Base-by-base conservation (phyloP, 2,888 invertebrate genomes). In the Argyra leucocephala region DNA sequence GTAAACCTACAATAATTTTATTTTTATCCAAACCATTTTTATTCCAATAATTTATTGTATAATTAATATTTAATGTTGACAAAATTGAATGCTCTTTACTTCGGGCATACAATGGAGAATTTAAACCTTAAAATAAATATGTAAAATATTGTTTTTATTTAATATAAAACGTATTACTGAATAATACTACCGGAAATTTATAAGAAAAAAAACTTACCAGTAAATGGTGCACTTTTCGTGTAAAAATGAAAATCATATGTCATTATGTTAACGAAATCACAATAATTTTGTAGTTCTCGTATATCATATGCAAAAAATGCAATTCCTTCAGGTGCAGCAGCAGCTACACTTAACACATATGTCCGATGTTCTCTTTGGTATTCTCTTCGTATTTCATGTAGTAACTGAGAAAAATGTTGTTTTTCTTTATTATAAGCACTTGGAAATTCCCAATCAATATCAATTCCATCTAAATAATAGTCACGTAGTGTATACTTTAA, bases 361-460 rank as follows among this genome's bases (percentile, higher is more conserved):
- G 84, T 77, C 36, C 81, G 78, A 66, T 83, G 83, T 66, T 85
- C 83, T 66, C 84, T 81, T 22, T 83, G 79, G 72, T 88, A 88
- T 71, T 87, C 88, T 68, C 82, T 81, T 22, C 88, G 83, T 58
- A 92, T 85, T 77, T 93, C 91, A 66, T 86, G 80, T 7, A 92
- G 77, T 26, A 93, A 78, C 73, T 89, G 88, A 1, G 87, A 85
- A 72, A 92, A 91, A 76, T 90, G 88, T 75, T 86, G 85, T 65
- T 85, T 83, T 73, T 91, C 87, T 24, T 84, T 79, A 67, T 79
- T 78, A 69, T 76, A 78, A 73, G 88, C 82, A 0, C 84, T 87
- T 1, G 93, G 93, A 77, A 93, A 94, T 75, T 94, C 94, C 91
- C 91, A 93, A 75, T 93, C 93, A 36, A 92, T 78, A 78, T 93